These are phyloP conservation scores for Epizoanthus ramosus DNA, from an alignment of 92 coral and sea anemone species.

Conservation along the genomic window DNA sequence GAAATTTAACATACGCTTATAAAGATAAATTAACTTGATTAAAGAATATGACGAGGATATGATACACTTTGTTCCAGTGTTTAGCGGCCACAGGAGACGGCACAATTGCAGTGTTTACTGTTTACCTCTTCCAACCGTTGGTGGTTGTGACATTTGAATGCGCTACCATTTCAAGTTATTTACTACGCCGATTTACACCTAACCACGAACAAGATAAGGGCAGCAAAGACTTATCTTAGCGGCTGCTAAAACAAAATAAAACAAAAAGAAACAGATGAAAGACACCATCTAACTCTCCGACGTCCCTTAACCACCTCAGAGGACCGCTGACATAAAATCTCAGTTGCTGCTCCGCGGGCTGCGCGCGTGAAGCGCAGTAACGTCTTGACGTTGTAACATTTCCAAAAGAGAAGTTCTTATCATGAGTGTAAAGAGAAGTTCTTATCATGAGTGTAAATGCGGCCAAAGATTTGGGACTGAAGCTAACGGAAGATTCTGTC, in stretches of 20 bases:
- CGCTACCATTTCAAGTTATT: constrained; percentile 20
- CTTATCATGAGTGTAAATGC: background rate
- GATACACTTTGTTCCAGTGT: no score
- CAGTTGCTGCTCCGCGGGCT: background rate
- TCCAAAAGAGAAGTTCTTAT: background rate
- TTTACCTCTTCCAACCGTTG: background rate
- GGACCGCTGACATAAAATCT: no score
- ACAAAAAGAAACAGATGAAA: background rate
- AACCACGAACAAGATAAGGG: background rate
- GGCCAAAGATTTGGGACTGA: background rate
- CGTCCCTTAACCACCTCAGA: no score
- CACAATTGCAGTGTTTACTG: background rate
- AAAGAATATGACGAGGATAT: no score
- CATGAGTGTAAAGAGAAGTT: background rate
- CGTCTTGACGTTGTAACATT: background rate
- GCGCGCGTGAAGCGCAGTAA: background rate
- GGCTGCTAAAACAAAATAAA: background rate
- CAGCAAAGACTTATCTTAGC: background rate
- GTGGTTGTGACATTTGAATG: constrained; percentile 25
- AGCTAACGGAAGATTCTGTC: background rate
- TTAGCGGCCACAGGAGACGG: background rate
- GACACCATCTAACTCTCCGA: background rate
- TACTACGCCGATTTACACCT: background rate
- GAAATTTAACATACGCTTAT: no score
- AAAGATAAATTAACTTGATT: no score